phyloP scores from a whole-genome alignment of 1,140 invertebrate genomes.

The Planococcus citri region DNA sequence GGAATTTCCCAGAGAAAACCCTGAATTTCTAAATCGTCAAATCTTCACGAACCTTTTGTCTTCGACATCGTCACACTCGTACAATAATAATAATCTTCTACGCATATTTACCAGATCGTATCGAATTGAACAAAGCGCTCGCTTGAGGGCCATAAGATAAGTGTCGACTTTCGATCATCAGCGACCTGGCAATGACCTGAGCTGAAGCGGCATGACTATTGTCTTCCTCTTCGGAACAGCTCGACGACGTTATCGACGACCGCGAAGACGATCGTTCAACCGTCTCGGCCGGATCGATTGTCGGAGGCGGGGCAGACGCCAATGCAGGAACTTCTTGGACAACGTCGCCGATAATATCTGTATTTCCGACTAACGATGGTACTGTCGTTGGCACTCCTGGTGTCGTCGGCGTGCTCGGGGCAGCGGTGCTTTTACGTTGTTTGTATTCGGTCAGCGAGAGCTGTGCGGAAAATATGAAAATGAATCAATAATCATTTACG shows the following conservation, averaged over 20 bases:
- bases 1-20: too few species aligned
- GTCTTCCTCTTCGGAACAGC: constrained; percentile 9
- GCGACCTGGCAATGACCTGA: background rate
- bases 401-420: background rate
- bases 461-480: background rate
- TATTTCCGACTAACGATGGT: background rate
- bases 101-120: background rate
- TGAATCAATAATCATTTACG: too few species aligned
- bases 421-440: background rate
- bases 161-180: constrained; percentile 10
- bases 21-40: too few species aligned
- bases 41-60: too few species aligned
- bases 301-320: background rate
- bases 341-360: background rate
- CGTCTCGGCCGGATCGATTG: background rate
- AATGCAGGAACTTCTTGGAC: constrained; percentile 4
- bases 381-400: background rate
- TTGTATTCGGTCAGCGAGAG: background rate
- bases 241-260: constrained; percentile 12
- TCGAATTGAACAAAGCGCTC: constrained; percentile 11
- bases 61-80: background rate
- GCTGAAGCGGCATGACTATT: constrained; percentile 2
- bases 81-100: too few species aligned
- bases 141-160: background rate
- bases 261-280: background rate